phyloP scores from a whole-genome alignment of 2,888 invertebrate genomes.

The Hypolimnas misippus region DNA sequence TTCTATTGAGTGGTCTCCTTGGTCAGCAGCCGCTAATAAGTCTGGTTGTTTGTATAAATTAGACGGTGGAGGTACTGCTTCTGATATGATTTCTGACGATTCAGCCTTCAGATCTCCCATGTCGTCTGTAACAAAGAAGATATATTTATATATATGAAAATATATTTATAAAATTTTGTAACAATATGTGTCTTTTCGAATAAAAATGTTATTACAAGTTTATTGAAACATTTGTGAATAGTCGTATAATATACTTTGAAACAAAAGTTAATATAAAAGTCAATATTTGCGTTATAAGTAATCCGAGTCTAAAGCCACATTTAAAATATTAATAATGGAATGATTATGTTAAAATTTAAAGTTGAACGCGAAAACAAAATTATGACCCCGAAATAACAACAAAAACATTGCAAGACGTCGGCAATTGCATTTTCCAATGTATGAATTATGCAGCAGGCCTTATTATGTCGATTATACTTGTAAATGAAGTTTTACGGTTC shows the following conservation, averaged over 20 bases:
- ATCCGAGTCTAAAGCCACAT: no score
- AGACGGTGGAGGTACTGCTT: slow-evolving; percentile 73
- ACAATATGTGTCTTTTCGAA: background rate
- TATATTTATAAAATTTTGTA: background rate
- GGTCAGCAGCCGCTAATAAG: slow-evolving; percentile 59
- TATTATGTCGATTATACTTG: slow-evolving; percentile 50
- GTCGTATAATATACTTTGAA: no score
- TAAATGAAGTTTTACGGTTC: slow-evolving; percentile 48
- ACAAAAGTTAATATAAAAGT: background rate
- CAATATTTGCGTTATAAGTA: no score
- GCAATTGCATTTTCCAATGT: slow-evolving; percentile 45
- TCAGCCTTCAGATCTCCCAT: slow-evolving; percentile 71
- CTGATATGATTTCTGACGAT: slow-evolving; percentile 76
- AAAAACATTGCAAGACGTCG: slow-evolving; percentile 22
- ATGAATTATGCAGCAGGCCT: slow-evolving; percentile 50
- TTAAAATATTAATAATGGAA: no score
- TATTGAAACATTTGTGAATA: no score
- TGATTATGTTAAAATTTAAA: background rate
- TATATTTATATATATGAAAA: no score
- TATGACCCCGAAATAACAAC: slow-evolving; percentile 8
- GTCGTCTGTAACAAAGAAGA: slow-evolving; percentile 68
- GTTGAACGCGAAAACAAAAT: background rate
- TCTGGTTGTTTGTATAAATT: slow-evolving; percentile 52
- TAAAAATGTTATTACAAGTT: no score
- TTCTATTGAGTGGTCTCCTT: slow-evolving; percentile 80